These are phyloP conservation scores for Acanthosepion esculentum DNA, from an alignment of 2,888 invertebrate genomes.

Conservation along the genomic window DNA sequence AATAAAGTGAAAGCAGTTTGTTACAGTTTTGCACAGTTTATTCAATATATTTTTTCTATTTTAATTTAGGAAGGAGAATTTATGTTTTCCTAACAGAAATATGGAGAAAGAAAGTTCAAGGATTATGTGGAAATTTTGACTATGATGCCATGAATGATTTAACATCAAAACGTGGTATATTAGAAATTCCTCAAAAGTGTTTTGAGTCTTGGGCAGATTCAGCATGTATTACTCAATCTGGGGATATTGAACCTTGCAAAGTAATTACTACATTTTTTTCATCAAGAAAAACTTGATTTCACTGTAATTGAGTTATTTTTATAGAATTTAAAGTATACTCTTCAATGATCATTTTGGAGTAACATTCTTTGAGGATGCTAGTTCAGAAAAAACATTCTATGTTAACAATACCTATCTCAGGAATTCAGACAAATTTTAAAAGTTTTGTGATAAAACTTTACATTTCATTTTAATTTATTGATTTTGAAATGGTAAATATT, in stretches of 20 bases:
- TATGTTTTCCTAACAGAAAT: not conserved
- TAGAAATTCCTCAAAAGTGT: not conserved
- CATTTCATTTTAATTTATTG: not conserved
- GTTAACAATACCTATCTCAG: not conserved
- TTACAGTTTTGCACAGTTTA: not conserved
- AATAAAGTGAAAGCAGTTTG: not conserved
- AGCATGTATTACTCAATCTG: not conserved
- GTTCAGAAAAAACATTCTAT: not conserved
- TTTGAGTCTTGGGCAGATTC: not conserved
- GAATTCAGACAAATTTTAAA: too few relatives aligned
- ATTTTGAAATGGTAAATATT: not conserved
- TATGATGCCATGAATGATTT: not conserved
- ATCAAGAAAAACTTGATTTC: not conserved
- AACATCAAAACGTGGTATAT: not conserved
- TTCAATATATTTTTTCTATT: not conserved
- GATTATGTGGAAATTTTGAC: slow-evolving; percentile 10
- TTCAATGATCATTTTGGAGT: not conserved
- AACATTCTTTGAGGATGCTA: not conserved
- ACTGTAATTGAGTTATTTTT: not conserved
- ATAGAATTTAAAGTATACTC: not conserved
- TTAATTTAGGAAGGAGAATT: not conserved
- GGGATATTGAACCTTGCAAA: not conserved
- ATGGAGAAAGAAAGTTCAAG: slow-evolving; percentile 33
- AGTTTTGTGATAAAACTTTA: not conserved
- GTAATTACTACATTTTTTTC: not conserved